phyloP scores from a whole-genome alignment of 2,113 vertebrate genomes.

The Sminthopsis crassicaudata region DNA sequence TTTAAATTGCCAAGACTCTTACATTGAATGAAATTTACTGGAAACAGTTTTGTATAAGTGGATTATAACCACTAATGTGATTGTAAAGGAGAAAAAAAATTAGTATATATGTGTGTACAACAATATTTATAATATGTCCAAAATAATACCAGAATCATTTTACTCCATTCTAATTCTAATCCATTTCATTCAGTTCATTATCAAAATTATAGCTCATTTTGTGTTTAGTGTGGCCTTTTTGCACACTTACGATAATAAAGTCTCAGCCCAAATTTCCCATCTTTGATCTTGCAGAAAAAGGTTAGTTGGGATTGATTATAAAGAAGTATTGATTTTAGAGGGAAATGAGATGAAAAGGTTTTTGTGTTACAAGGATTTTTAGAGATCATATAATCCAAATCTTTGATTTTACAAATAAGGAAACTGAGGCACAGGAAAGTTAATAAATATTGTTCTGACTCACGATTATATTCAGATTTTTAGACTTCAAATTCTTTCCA shows the following conservation, averaged over 20 bases:
- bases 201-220: neutral
- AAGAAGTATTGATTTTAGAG: conserved; percentile 26
- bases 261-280: neutral
- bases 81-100: too few relatives aligned
- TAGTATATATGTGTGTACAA: too few relatives aligned
- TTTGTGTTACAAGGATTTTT: neutral
- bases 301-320: neutral
- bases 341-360: neutral
- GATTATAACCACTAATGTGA: neutral
- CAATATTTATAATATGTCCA: neutral
- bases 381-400: neutral
- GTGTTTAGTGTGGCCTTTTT: neutral
- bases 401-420: neutral
- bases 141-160: neutral
- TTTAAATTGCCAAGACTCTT: neutral
- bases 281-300: conserved; percentile 8
- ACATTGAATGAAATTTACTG: neutral
- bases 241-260: neutral
- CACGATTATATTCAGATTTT: neutral
- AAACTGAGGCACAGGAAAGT: neutral
- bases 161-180: too few relatives aligned
- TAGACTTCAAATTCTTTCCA: neutral
- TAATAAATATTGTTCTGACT: neutral
- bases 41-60: neutral
- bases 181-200: neutral